phyloP scores from a whole-genome alignment of 2,797 vertebrate genomes.

The Onychomys torridus region DNA sequence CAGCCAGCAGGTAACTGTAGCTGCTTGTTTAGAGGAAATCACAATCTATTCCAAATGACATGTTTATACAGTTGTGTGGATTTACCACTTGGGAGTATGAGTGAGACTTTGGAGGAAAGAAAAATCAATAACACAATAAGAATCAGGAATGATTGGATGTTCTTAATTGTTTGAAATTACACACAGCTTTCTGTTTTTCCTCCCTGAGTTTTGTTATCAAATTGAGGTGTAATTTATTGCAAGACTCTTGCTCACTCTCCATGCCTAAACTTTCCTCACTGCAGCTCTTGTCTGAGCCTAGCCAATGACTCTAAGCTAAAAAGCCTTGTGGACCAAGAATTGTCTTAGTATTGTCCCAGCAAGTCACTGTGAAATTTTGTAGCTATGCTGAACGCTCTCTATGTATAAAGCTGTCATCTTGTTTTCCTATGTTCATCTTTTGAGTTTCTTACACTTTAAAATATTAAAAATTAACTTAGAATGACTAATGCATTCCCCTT shows the following conservation, averaged over 20 bases:
- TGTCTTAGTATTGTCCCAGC: not conserved
- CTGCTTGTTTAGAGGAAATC: not conserved
- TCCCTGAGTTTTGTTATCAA: constrained; percentile 45
- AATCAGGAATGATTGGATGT: not conserved
- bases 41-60: not conserved
- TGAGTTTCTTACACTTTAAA: constrained; percentile 33
- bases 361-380: not conserved
- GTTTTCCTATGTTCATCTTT: constrained; percentile 43
- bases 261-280: not conserved
- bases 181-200: not conserved
- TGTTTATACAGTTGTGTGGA: not conserved
- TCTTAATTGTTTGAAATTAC: constrained; percentile 31
- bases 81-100: not conserved
- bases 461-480: constrained; percentile 58
- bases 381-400: not conserved
- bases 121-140: constrained; percentile 33
- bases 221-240: not conserved
- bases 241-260: not conserved
- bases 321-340: not conserved
- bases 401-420: not conserved
- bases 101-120: not conserved
- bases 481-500: constrained; percentile 33
- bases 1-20: not conserved
- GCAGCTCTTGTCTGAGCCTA: not conserved
- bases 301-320: not conserved